Evolutionary conservation across 2,888 invertebrate genomes (phyloP), one percentile per base, ranked within the genome.

Genomic region (Augochlorella aurata): DNA sequence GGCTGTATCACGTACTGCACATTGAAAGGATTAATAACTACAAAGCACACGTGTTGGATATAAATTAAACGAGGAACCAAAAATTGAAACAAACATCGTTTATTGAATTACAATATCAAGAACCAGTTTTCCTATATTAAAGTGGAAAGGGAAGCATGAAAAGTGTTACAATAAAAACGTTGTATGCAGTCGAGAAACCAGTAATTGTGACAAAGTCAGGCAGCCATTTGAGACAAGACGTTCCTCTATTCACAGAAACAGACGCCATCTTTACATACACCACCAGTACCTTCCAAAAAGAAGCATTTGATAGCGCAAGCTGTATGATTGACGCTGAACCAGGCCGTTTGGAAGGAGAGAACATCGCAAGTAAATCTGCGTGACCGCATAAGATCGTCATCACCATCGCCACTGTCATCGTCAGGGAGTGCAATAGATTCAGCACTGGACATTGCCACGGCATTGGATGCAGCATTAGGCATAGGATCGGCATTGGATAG

Each of bases 351-450:
- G 72, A 83, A 87, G 2, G 90, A 89, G 12, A 87, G 71, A 14
- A 90, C 58, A 47, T 90, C 90, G 63, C 90, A 90, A 16, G 89
- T 88, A 14, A 82, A 70, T 9, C 87, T 73, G 5, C 85, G 83
- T 1, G 74, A 70, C 29, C 87, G 74, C 16, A 79, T 8, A 0
- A 72, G 38, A 38, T 38, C 38, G 3, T 38, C 38, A 38, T 7
- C 29, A 2, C 29, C 29, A 2, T 29, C 29, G 29, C 2, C 29
- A 2, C 2, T 14, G 18, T 52, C 54, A 9, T 54, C 54, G 5
- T 16, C n/a, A 18, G 7, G 18, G 7, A 50, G 4, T 50, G 21
- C 24, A 1, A 29, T 49, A 2, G 49, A 2, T 14, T 16, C 16
- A 16, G 1, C 49, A 14, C 3, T 14, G 47, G 9, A 9, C 9